Base-by-base conservation (phyloP, 92 coral and sea anemone genomes). In the Parazoanthus atlanticus region DNA sequence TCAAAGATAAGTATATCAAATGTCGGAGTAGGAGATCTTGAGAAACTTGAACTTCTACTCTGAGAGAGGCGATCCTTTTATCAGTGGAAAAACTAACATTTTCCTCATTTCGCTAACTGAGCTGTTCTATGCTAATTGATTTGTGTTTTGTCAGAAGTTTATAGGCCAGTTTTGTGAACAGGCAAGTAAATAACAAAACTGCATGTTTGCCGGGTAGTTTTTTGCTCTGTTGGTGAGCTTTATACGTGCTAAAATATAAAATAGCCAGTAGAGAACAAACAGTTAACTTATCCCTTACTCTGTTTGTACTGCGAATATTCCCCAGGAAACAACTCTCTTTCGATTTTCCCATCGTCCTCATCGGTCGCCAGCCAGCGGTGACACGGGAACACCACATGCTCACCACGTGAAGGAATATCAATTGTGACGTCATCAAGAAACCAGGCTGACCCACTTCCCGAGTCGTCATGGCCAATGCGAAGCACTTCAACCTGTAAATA, bases 361-460 rank as follows among this genome's bases (percentile, higher is more conserved):
- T 96, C 98, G 16, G 92, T 90, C 25, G 97, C 99, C 26, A 96
- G 89, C 99, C 99, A 96, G 36, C 99, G 99, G 83, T 96, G 99
- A 79, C 99, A 96, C 12, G 99, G 94, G 69, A 97, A 95, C 85
- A 93, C 94, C 81, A 96, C 93, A 61, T 89, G 91, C 67, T 95
- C 96, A 54, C 99, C 99, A 90, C 92, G 99, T 87, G 99, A 96
- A 23, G 99, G 99, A 47, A 94, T 86, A 74, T 95, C 99, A 34
- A 96, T 92, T 3, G 91, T 91, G 65, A 95, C 98, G 76, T 95
- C 95, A 88, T 94, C 97, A 47, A 96, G 92, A 73, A 93, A 94
- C 99, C 99, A 96, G 0, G 94, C 98, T 19, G 99, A 91, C 11
- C 96, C 93, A 25, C 90, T 80, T 11, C 97, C 97, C 74, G 93